phyloP scores from a whole-genome alignment of 2,888 invertebrate species.

The Conistra vaccinii region DNA sequence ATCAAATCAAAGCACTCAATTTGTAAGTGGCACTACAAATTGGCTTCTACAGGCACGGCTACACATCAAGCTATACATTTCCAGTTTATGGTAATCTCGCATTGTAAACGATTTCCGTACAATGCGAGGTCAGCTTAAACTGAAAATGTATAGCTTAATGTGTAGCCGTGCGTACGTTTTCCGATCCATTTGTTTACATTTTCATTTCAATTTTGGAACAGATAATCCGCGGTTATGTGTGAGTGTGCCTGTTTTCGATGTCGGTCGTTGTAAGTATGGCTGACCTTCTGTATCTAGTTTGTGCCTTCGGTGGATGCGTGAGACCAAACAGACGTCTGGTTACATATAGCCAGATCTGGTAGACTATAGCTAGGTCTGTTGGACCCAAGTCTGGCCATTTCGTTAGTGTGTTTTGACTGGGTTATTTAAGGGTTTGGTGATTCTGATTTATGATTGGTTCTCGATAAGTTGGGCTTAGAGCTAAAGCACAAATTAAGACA shows the following conservation, averaged over 20 bases:
- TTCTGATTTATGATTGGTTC: slow-evolving; percentile 23
- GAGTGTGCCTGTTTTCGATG: not conserved
- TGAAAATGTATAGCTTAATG: too few species aligned
- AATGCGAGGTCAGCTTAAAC: too few species aligned
- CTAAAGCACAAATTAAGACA: too few species aligned
- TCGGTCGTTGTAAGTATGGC: too few species aligned
- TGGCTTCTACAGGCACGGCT: too few species aligned
- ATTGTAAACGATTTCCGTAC: too few species aligned
- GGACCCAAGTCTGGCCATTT: slow-evolving; percentile 50
- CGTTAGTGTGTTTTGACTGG: slow-evolving; percentile 60
- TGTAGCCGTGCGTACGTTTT: too few species aligned
- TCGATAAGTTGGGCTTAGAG: not conserved
- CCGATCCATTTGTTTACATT: not conserved
- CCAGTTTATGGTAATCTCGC: too few species aligned
- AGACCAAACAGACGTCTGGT: slow-evolving; percentile 39
- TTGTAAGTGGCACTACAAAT: not conserved
- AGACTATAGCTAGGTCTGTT: slow-evolving; percentile 32
- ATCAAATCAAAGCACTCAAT: not conserved
- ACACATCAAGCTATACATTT: too few species aligned
- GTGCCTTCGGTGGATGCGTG: slow-evolving; percentile 66
- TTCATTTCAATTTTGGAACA: not conserved
- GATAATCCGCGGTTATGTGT: not conserved
- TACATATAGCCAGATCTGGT: slow-evolving; percentile 30
- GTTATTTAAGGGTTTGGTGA: slow-evolving; percentile 24
- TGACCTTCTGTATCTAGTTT: slow-evolving; percentile 1